These are phyloP conservation scores for Aplocera efformata DNA, from an alignment of 2,888 invertebrate genomes.

Conservation along the genomic window DNA sequence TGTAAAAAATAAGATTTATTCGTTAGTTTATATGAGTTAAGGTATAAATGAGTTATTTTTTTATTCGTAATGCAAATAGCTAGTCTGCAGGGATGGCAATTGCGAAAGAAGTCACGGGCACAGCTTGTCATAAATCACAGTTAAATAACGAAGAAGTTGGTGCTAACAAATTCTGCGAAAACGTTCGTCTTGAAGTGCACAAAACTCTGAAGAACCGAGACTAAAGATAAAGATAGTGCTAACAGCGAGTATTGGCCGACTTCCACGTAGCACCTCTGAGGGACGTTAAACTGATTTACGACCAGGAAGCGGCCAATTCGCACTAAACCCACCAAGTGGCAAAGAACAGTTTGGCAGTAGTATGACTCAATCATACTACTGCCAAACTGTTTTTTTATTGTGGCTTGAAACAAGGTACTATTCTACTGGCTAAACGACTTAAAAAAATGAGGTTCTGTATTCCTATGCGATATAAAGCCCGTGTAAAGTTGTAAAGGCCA, in stretches of 20 bases:
- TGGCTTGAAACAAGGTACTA: too few relatives aligned
- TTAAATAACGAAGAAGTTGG: background rate
- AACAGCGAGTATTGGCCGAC: constrained; percentile 22
- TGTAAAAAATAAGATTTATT: too few relatives aligned
- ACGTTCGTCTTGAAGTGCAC: constrained; percentile 1
- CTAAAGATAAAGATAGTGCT: constrained; percentile 22
- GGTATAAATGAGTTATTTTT: too few relatives aligned
- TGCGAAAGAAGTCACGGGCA: too few relatives aligned
- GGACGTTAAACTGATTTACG: constrained; percentile 62
- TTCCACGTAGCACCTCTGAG: constrained; percentile 44
- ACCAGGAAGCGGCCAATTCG: constrained; percentile 45
- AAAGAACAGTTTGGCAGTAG: constrained; percentile 25
- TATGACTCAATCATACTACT: background rate
- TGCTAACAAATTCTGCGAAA: background rate
- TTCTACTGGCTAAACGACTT: too few relatives aligned
- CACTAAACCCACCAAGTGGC: constrained; percentile 31
- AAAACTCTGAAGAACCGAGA: constrained; percentile 10
- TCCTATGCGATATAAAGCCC: too few relatives aligned
- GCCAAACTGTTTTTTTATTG: background rate
- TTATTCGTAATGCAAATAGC: too few relatives aligned
- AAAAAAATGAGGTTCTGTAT: too few relatives aligned
- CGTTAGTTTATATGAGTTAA: too few relatives aligned
- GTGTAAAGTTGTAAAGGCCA: too few relatives aligned
- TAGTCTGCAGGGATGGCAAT: too few relatives aligned
- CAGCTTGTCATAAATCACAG: too few relatives aligned